These are phyloP conservation scores for Xanthostigma xanthostigma DNA, from an alignment of 2,888 invertebrate genomes.

Conservation along the genomic window DNA sequence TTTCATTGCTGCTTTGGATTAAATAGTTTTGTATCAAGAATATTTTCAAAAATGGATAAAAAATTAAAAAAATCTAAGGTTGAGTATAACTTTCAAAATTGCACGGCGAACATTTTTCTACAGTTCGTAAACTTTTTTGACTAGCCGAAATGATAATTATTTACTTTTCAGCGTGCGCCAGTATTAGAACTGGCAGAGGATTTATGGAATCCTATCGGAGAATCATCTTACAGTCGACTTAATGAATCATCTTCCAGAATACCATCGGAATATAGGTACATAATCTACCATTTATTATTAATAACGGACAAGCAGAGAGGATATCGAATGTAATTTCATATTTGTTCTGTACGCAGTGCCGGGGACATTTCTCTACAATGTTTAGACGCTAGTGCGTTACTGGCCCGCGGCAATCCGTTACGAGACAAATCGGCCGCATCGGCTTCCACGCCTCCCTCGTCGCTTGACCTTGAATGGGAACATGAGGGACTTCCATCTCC, in stretches of 20 bases:
- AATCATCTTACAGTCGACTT: slow-evolving; percentile 25
- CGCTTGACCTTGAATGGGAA: slow-evolving; percentile 56
- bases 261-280: not conserved
- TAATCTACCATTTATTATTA: not conserved
- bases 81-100: not conserved
- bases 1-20: slow-evolving; percentile 1
- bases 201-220: slow-evolving; percentile 22
- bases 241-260: slow-evolving; percentile 22
- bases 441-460: slow-evolving; percentile 46
- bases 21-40: slow-evolving; percentile 1
- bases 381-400: slow-evolving; percentile 37
- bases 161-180: slow-evolving; percentile 20
- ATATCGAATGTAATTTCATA: slow-evolving; percentile 5
- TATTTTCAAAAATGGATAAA: slow-evolving; percentile 7
- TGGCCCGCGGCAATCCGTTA: slow-evolving; percentile 16
- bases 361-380: slow-evolving; percentile 42
- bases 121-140: not conserved
- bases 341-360: slow-evolving; percentile 18
- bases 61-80: slow-evolving; percentile 1
- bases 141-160: not conserved
- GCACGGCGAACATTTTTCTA: not conserved
- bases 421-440: slow-evolving; percentile 10
- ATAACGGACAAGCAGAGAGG: not conserved
- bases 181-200: slow-evolving; percentile 27
- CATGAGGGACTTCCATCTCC: slow-evolving; percentile 34